Evolutionary conservation across 2,888 invertebrate species (phyloP).

Genomic region (Eupsilia transversa): DNA sequence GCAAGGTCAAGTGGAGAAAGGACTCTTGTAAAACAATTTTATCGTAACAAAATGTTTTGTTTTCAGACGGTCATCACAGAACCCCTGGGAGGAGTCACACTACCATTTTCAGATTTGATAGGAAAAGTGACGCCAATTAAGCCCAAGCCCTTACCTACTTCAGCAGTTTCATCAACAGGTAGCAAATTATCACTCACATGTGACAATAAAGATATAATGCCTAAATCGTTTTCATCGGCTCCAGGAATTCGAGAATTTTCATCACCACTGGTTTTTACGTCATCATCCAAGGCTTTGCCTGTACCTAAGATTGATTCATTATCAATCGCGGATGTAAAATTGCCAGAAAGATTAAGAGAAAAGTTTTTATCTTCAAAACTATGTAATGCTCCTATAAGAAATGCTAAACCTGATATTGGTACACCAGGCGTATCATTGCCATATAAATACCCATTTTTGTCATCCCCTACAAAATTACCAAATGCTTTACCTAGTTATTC

Average conservation of each 20-base stretch:
- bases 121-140: slow-evolving; percentile 52
- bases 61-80: slow-evolving; percentile 42
- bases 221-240: background rate
- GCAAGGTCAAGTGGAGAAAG: too few species aligned
- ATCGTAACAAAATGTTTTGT: background rate
- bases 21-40: background rate
- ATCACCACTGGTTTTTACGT: slow-evolving; percentile 10
- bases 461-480: background rate
- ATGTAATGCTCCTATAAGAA: background rate
- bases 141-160: slow-evolving; percentile 19
- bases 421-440: background rate
- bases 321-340: slow-evolving; percentile 42
- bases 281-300: slow-evolving; percentile 46
- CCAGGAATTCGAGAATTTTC: background rate
- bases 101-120: slow-evolving; percentile 24
- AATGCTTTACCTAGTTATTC: background rate
- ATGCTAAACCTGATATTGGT: background rate
- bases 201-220: background rate
- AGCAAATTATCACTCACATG: background rate
- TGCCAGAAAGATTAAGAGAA: slow-evolving; percentile 24
- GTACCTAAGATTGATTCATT: slow-evolving; percentile 48
- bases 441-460: background rate
- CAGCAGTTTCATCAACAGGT: background rate
- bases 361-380: background rate
- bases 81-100: slow-evolving; percentile 10